These are phyloP conservation scores for Leucozona laternaria DNA, from an alignment of 2,888 invertebrate species.

Conservation along the genomic window DNA sequence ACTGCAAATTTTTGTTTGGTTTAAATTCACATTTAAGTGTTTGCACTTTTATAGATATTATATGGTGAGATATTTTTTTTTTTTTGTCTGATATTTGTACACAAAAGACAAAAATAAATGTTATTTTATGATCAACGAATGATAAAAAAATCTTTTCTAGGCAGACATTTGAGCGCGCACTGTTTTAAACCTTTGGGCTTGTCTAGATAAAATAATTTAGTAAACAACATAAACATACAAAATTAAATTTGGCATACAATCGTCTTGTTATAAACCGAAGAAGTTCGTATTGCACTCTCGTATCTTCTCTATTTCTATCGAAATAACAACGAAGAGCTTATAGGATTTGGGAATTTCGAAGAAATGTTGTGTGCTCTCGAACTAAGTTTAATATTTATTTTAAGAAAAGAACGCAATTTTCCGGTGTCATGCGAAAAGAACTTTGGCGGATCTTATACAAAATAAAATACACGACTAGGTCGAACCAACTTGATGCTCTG, in stretches of 20 bases:
- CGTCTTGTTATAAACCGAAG: background rate
- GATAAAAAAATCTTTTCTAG: background rate
- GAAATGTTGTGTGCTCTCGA: too few species aligned
- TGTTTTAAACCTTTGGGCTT: background rate
- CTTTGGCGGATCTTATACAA: too few species aligned
- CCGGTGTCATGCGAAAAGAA: too few species aligned
- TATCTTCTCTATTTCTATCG: background rate
- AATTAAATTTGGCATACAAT: background rate
- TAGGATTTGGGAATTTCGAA: too few species aligned
- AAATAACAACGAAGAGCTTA: background rate
- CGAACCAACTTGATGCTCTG: too few species aligned
- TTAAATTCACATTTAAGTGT: background rate
- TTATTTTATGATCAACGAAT: background rate
- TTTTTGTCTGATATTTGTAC: background rate
- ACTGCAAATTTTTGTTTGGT: background rate
- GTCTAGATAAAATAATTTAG: background rate
- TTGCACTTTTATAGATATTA: background rate
- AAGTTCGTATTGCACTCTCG: background rate
- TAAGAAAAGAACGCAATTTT: too few species aligned
- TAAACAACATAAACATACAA: background rate
- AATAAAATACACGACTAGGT: too few species aligned
- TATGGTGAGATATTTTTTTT: background rate
- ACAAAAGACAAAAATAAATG: background rate
- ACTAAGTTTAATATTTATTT: too few species aligned
- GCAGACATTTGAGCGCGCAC: background rate